phyloP scores from a whole-genome alignment of 2,113 vertebrate species.

The Delphinus delphis region DNA sequence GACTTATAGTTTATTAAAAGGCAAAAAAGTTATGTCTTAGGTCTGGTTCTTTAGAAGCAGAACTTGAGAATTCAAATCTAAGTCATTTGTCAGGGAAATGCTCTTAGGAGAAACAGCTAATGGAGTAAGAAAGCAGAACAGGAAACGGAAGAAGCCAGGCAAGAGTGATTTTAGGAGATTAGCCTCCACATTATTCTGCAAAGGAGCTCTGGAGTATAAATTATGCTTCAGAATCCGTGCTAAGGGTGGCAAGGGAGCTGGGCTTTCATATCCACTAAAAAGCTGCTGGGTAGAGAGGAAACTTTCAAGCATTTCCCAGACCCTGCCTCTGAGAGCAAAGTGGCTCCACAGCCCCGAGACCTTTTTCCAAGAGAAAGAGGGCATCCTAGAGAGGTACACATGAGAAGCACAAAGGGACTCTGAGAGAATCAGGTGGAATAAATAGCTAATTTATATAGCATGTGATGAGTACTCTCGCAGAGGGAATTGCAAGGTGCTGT shows the following conservation, averaged over 20 bases:
- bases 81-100: not conserved
- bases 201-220: not conserved
- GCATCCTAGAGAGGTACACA: not conserved
- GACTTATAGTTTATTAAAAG: not conserved
- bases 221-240: not conserved
- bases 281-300: not conserved
- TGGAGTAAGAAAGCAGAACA: not conserved
- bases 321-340: not conserved
- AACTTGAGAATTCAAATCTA: not conserved
- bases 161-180: not conserved
- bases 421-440: not conserved
- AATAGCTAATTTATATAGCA: too few species aligned
- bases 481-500: not conserved
- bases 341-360: not conserved
- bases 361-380: not conserved
- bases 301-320: not conserved
- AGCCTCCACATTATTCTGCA: not conserved
- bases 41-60: not conserved
- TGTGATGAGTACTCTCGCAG: not conserved
- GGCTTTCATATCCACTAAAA: not conserved
- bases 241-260: not conserved
- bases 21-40: not conserved
- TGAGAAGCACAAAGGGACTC: not conserved
- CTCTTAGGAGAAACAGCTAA: not conserved
- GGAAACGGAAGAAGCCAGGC: not conserved